Evolutionary conservation across 1,140 invertebrate species (phyloP).

Genomic region (Aphaenogaster rudis): DNA sequence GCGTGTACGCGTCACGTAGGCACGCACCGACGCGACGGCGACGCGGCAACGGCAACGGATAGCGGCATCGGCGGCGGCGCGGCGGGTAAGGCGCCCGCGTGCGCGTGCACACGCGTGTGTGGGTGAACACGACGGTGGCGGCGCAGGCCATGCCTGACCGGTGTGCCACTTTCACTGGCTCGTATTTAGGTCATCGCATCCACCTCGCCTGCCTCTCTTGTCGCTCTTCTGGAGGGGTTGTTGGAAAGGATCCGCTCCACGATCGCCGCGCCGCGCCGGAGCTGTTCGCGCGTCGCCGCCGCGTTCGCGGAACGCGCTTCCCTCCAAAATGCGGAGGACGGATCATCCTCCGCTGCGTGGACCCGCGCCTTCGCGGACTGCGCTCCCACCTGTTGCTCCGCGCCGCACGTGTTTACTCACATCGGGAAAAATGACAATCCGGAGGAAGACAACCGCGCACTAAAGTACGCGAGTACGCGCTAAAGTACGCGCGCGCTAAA

Average conservation of each 20-base stretch:
- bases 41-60: no score
- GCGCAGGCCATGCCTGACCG: slow-evolving; percentile 83
- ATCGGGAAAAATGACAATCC: background rate
- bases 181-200: slow-evolving; percentile 86
- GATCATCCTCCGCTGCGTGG: background rate
- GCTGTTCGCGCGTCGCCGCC: slow-evolving; percentile 30
- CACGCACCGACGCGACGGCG: slow-evolving; percentile 12
- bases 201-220: slow-evolving; percentile 77
- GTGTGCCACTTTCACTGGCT: slow-evolving; percentile 86
- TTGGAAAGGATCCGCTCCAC: slow-evolving; percentile 66
- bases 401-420: background rate
- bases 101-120: slow-evolving; percentile 55
- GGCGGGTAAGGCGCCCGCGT: slow-evolving; percentile 10
- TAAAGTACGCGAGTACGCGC: background rate
- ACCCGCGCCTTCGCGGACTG: background rate
- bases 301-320: slow-evolving; percentile 3
- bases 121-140: slow-evolving; percentile 77
- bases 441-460: background rate
- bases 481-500: background rate
- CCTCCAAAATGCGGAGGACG: slow-evolving; percentile 13
- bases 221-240: slow-evolving; percentile 71
- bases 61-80: background rate
- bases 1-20: slow-evolving; percentile 47
- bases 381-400: slow-evolving; percentile 11
- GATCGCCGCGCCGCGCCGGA: slow-evolving; percentile 30